Evolutionary conservation across 2,113 vertebrate species (phyloP).

Genomic region (Salvator merianae): DNA sequence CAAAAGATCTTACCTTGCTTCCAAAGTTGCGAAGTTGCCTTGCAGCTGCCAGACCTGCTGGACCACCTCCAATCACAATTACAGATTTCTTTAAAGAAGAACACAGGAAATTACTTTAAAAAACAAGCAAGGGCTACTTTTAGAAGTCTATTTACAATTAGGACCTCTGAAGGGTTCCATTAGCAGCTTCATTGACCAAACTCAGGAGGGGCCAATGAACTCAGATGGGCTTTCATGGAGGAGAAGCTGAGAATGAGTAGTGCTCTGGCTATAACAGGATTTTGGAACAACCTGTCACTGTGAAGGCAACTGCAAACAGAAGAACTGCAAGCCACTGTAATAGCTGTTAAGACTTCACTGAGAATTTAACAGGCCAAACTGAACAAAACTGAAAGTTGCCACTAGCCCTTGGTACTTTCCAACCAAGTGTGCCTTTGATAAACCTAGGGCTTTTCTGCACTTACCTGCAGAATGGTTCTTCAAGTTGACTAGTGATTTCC

Average conservation of each 20-base stretch:
- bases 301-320: too few species aligned
- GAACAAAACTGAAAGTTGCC: too few species aligned
- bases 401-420: not conserved
- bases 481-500: too few species aligned
- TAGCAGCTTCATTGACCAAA: not conserved
- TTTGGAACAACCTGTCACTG: too few species aligned
- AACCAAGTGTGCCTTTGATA: too few species aligned
- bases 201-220: not conserved
- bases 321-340: too few species aligned
- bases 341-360: too few species aligned
- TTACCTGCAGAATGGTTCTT: not conserved
- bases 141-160: not conserved
- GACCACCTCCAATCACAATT: slow-evolving; percentile 89
- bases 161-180: not conserved
- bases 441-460: not conserved
- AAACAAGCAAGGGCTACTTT: not conserved
- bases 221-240: too few species aligned
- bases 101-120: slow-evolving; percentile 17
- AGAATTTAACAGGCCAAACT: too few species aligned
- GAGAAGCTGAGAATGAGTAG: too few species aligned
- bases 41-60: slow-evolving; percentile 92
- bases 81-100: slow-evolving; percentile 81
- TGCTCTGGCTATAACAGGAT: too few species aligned
- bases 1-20: slow-evolving; percentile 81
- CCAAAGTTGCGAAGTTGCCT: slow-evolving; percentile 95